Evolutionary conservation across 2,113 vertebrate genomes (phyloP), one percentile per base, ranked within the genome.

Genomic region (Psittacula cyanocephala): DNA sequence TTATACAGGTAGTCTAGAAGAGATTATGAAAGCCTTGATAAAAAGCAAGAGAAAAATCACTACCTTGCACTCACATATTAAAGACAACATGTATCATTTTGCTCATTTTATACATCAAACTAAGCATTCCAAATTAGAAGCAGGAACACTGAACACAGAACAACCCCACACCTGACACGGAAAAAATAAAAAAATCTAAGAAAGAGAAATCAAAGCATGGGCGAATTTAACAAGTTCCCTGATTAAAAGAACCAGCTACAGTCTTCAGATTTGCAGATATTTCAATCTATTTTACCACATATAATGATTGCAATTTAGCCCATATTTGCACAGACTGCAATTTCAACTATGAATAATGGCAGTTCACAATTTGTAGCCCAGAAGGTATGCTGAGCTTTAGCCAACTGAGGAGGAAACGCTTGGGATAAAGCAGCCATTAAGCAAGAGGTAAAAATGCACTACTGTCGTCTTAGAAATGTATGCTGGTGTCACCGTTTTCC

Each of bases 1-100:
- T 81, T 91, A 93, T 55, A 93, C 39, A 84, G 75, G 50, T 76
- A 93, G 55, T 33, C 63, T 7, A 77, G 60, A 93, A 82, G 86
- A 95, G 63, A 92, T 87, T 80, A 91, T 23, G 80, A 95, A 86
- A 57, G 47, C 75, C 23, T 95, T 59, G 50, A 95, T 80, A 93
- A 95, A 95, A 93, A 96, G 72, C 62, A 91, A 82, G 71, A 77
- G 50, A 92, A 96, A 88, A 97, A 89, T 79, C 68, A 82, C 76
- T 94, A 81, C 68, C 68, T 75, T 91, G 67, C 35, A 53, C 76
- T 94, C 82, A 78, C 11, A 43, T 85, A 92, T 79, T 91, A 95
- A 85, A 91, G 65, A 86, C 62, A 94, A 90, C 46, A 46, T 46
- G 70, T 39, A 86, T 65, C 17, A 1, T 84, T 89, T 86, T 88